Evolutionary conservation across 2,113 vertebrate genomes (phyloP), one percentile per base, ranked within the genome.

Genomic region (Amphiprion ocellaris): DNA sequence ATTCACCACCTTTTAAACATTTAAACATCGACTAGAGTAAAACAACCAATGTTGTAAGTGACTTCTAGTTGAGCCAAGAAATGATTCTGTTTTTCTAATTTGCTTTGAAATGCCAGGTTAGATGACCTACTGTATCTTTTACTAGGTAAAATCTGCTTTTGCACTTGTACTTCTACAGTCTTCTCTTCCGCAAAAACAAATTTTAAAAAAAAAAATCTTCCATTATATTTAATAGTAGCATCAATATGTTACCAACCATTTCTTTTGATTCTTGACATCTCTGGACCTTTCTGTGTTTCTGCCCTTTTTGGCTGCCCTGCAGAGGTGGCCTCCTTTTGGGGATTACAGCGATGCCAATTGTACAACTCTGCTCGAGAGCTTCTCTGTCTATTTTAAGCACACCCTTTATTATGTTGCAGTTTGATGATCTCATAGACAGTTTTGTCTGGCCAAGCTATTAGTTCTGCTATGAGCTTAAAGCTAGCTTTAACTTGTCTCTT

Each of bases 401-500:
- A 10, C 0, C 1, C 66, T 47, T 11, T 56, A 7, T 7, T 53
- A 10, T 16, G 54, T 37, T 63, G 49, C 61, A 64, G 19, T 53
- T 75, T 24, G n/a, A 12, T 53, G 33, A 55, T 59, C n/a, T 78
- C 17, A 79, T 69, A 52, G 82, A 62, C 56, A 17, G 10, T 47
- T 69, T 63, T 60, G n/a, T 46, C 54, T 60, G 19, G 58, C 33
- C 9, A 26, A 37, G 21, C 30, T 37, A 28, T 65, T 71, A 52
- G 53, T 30, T 69, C 26, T 19, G 28, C 44, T 41, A 4, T 46
- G 39, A 69, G 63, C 59, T 69, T 63, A 49, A 21, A 46, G 46
- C 24, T 53, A n/a, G 10, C 50, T 86, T 59, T 24, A 23, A 59
- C 73, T 81, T 37, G 17, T 75, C 69, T 81, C 46, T 28, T 66